Base-by-base conservation (phyloP, 2,888 invertebrate genomes). In the Amitus sp. region DNA sequence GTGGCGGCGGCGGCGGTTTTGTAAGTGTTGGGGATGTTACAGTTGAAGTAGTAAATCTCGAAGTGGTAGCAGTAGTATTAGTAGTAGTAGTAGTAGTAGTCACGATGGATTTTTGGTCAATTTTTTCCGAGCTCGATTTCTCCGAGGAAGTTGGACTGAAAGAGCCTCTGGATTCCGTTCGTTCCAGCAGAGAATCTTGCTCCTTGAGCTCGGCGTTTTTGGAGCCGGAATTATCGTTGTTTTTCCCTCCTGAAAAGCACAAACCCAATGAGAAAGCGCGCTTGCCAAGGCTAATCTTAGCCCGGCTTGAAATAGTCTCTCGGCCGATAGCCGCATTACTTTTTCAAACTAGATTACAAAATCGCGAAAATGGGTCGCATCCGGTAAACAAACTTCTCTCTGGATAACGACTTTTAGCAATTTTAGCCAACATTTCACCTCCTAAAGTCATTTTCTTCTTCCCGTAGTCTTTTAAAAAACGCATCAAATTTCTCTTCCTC, bases 11-110 rank as follows among this genome's bases (percentile, higher is more conserved):
- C n/a, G n/a, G 74, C 5, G 82, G 77, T 58, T 80, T 78, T 19
- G 72, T 58, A 43, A 77, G 73, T 1, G 80, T 78, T n/a, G 79
- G 81, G 12, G 81, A 78, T 13, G 77, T 78, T 15, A 79, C 78
- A 3, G 74, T 69, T 19, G 76, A 78, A 37, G 76, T 77, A 37
- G 58, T 56, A 6, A 78, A 76, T 54, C 80, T 78, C 51, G 78
- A 75, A 33, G 80, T 75, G 17, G 74, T 61, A 18, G 69, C 54
- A 7, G 75, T 68, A n/a, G 68, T 60, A 49, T 70, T 73, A 34
- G 72, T 71, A 18, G 71, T 72, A 15, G 68, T 51, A 27, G 28
- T 27, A 27, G 6, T 27, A 5, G 28, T n/a, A 12, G n/a, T 13
- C n/a, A 4, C 37, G 48, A 71, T 73, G 1, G 75, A 77, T 30